These are phyloP conservation scores for Metopolophium dirhodum DNA, from an alignment of 1,140 invertebrate genomes.

Conservation along the genomic window DNA sequence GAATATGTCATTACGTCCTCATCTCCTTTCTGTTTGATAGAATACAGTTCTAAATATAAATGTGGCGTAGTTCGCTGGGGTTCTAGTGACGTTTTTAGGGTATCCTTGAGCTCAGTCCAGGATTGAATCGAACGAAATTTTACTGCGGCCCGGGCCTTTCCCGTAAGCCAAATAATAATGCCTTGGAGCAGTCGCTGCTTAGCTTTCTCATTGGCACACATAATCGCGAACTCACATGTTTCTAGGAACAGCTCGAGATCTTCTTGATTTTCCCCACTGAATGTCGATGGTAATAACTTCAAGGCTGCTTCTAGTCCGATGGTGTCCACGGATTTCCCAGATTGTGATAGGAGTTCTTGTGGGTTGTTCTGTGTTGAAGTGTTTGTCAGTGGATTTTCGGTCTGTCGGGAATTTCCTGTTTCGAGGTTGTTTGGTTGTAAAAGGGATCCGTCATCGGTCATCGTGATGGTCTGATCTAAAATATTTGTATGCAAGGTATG, in stretches of 20 bases:
- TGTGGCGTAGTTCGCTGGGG: too few species aligned
- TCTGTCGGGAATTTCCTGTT: background rate
- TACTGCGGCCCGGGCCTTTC: background rate
- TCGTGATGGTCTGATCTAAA: background rate
- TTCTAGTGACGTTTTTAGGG: too few species aligned
- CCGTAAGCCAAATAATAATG: background rate
- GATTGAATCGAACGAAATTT: background rate
- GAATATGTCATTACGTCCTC: too few species aligned
- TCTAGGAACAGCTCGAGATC: background rate
- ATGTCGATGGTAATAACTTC: background rate
- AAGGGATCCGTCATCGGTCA: background rate
- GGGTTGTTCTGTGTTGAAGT: background rate
- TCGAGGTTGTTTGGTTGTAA: background rate
- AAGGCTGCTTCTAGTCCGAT: background rate
- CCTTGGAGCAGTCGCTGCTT: background rate
- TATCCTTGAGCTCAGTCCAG: background rate
- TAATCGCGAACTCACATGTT: background rate
- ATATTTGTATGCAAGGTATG: background rate
- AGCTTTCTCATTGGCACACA: background rate
- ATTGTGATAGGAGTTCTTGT: background rate
- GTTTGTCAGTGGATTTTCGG: background rate
- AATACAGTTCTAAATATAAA: too few species aligned
- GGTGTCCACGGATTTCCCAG: too few species aligned
- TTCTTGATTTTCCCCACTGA: background rate
- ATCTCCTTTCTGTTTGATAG: too few species aligned